Percentiles rank a stretch among this genome's conserved stretches.
Conservation (phyloP, 2,113 vertebrate genomes). For the Martes martes region DNA sequence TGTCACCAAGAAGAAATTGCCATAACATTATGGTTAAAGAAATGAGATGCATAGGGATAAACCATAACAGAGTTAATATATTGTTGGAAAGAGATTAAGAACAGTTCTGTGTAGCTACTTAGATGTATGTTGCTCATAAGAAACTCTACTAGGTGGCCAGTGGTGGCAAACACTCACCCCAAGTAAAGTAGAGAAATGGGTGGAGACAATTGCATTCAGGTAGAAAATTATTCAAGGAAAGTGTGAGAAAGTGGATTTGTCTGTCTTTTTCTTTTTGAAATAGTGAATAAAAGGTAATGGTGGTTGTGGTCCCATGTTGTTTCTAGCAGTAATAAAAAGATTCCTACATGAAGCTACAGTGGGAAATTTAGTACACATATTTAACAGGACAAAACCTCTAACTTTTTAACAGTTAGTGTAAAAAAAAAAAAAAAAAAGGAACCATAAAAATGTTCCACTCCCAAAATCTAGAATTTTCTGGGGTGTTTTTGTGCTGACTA, state of each 20-base stretch:
- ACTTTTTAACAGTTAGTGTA: background rate
- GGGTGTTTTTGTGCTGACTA: background rate
- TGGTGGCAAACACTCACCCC: background rate
- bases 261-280: background rate
- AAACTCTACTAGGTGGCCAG: background rate
- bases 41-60: background rate
- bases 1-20: background rate
- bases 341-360: slow-evolving; percentile 10
- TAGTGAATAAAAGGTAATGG: background rate
- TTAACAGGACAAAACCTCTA: background rate
- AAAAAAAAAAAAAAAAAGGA: background rate
- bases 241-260: background rate
- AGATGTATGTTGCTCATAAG: background rate
- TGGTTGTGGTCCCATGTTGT: background rate
- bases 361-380: background rate
- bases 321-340: slow-evolving; percentile 34
- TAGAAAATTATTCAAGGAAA: background rate
- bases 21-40: background rate
- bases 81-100: background rate
- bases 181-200: background rate
- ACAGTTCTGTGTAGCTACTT: background rate
- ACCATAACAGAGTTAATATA: background rate
- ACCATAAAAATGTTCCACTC: background rate
- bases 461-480: background rate
- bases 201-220: background rate